Conservation (phyloP, 1,140 invertebrate species). For the Lepidurus packardi region DNA sequence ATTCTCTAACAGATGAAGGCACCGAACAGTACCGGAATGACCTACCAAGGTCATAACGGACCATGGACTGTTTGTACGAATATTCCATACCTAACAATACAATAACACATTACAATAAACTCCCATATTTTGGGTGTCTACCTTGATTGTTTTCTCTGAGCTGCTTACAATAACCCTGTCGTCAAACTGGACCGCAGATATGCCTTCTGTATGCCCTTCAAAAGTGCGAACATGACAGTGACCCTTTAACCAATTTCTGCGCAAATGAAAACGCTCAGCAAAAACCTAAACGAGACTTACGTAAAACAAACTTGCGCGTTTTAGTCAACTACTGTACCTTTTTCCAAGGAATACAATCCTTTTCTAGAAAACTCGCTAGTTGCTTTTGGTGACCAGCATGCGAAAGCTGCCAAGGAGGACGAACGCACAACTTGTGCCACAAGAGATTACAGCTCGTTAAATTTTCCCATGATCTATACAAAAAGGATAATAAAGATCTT, state of each 20-base stretch:
- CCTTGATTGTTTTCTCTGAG: slow-evolving; percentile 41
- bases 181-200: slow-evolving; percentile 42
- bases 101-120: not conserved
- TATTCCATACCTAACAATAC: slow-evolving; percentile 43
- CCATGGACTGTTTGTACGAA: slow-evolving; percentile 51
- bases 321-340: slow-evolving; percentile 34
- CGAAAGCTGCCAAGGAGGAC: slow-evolving; percentile 37
- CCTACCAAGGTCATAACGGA: slow-evolving; percentile 53
- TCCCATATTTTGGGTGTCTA: slow-evolving; percentile 23
- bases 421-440: slow-evolving; percentile 37
- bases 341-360: slow-evolving; percentile 38
- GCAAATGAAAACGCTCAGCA: slow-evolving; percentile 39
- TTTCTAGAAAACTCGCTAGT: slow-evolving; percentile 31
- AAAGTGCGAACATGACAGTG: slow-evolving; percentile 46
- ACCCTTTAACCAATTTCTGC: slow-evolving; percentile 40
- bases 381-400: slow-evolving; percentile 36
- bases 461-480: slow-evolving; percentile 34
- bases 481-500: not conserved
- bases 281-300: slow-evolving; percentile 35
- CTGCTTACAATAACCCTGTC: slow-evolving; percentile 41
- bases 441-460: slow-evolving; percentile 35
- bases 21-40: slow-evolving; percentile 52
- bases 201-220: slow-evolving; percentile 47
- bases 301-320: slow-evolving; percentile 29
- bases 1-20: slow-evolving; percentile 51